A percentile compares a stretch with the other conserved stretches of the same genome.
Evolutionary conservation across 2,888 invertebrate genomes (phyloP).

Genomic region (Ophion ellenae): DNA sequence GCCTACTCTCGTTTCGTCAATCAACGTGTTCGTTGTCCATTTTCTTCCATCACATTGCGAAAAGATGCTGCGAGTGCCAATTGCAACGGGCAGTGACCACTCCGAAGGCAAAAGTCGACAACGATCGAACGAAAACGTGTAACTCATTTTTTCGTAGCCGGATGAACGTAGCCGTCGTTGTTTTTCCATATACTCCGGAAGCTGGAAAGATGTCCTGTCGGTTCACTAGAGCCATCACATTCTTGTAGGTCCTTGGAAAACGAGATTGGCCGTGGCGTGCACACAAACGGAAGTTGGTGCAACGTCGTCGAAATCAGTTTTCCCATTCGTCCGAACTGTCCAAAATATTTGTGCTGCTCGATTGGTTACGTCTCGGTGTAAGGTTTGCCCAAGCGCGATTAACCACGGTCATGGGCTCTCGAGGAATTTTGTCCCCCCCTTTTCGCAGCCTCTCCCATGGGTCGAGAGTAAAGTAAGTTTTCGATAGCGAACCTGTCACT

Average conservation of each 20-base stretch:
- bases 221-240: slow-evolving; percentile 40
- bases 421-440: slow-evolving; percentile 15
- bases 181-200: slow-evolving; percentile 17
- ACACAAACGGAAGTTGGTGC: slow-evolving; percentile 19
- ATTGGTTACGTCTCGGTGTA: slow-evolving; percentile 52
- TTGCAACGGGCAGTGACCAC: background rate
- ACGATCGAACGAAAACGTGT: slow-evolving; percentile 16
- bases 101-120: slow-evolving; percentile 4
- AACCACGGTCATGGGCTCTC: slow-evolving; percentile 38
- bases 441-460: background rate
- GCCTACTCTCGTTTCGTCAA: background rate
- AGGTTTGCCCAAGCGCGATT: slow-evolving; percentile 44
- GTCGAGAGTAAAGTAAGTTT: slow-evolving; percentile 9
- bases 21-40: background rate
- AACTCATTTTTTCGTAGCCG: slow-evolving; percentile 5
- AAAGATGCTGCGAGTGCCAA: background rate
- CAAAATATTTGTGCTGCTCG: slow-evolving; percentile 62
- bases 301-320: slow-evolving; percentile 28
- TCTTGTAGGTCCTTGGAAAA: slow-evolving; percentile 19
- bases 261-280: slow-evolving; percentile 5
- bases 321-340: slow-evolving; percentile 53
- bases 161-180: slow-evolving; percentile 2
- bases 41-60: background rate
- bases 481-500: background rate
- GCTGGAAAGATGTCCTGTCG: slow-evolving; percentile 6